Evolutionary conservation across 2,888 invertebrate genomes (phyloP).

Genomic region (Diloba caeruleocephala): DNA sequence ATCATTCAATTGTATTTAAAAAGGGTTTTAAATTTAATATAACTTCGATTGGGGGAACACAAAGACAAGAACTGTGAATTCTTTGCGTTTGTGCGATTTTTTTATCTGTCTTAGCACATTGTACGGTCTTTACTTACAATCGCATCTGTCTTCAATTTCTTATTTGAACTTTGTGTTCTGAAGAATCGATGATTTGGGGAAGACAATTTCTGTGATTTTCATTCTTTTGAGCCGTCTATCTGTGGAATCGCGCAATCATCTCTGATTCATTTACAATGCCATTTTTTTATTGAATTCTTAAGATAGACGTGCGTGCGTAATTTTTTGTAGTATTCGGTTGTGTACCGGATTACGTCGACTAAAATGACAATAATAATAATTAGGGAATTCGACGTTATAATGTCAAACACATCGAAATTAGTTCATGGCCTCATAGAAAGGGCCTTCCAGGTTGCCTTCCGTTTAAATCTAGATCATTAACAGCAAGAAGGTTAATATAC

Average conservation of each 20-base stretch:
- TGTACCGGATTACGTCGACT: too few relatives aligned
- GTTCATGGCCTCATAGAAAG: too few relatives aligned
- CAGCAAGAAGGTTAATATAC: too few relatives aligned
- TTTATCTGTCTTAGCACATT: conserved; percentile 55
- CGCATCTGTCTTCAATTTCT: conserved; percentile 64
- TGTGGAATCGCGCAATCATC: conserved; percentile 32
- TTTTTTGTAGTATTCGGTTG: too few relatives aligned
- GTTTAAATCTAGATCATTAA: too few relatives aligned
- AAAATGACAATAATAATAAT: too few relatives aligned
- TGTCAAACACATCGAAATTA: too few relatives aligned
- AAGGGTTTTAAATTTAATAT: conserved; percentile 87
- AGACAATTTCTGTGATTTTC: conserved; percentile 49
- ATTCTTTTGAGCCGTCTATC: conserved; percentile 23
- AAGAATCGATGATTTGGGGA: conserved; percentile 28
- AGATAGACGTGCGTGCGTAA: neutral
- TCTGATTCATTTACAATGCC: conserved; percentile 34
- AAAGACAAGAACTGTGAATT: conserved; percentile 73
- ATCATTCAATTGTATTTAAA: conserved; percentile 86
- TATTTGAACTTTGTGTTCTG: conserved; percentile 47
- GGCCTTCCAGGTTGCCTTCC: too few relatives aligned
- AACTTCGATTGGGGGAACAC: conserved; percentile 77
- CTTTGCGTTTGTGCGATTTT: conserved; percentile 63
- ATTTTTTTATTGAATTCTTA: conserved; percentile 3
- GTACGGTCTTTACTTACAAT: conserved; percentile 48
- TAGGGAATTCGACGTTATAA: too few relatives aligned